Evolutionary conservation across 2,888 invertebrate species (phyloP), one percentile per base, ranked within the genome.

Genomic region (Cartodere bifasciata): DNA sequence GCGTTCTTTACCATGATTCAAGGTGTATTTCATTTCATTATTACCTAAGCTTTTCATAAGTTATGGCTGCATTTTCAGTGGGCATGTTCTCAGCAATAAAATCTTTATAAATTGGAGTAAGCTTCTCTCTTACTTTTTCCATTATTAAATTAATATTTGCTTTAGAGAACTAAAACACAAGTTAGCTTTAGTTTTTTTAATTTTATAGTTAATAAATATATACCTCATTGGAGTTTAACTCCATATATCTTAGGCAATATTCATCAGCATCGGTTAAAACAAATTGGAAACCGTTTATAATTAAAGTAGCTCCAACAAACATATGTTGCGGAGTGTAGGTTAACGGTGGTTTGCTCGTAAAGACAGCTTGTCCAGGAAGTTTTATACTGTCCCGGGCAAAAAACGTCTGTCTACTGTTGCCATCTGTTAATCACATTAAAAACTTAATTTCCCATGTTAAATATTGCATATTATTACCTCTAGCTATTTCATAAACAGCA

Each of bases 181-280:
- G n/a, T 31, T 31, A 33, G 23, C 3, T 13, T 20, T 34, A 12
- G 31, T 10, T 21, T 3, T 9, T 32, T 32, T 32, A 7, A 20
- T 32, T 9, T 32, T 13, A n/a, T 13, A 11, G 31, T 4, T 6
- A 10, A 6, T 10, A 6, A 10, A 23, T 7, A 10, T 23, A 45
- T 50, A 85, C 87, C 69, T 84, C 71, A 33, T 70, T 60, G 32
- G 72, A 63, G 56, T 87, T 68, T 4, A 77, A 52, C 56, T 92
- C 91, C 88, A 91, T 80, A 50, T 85, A 91, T 23, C 79, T 69
- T 28, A 90, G 59, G 0, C 87, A 83, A 50, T 85, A 92, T 49
- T 85, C 81, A 53, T 94, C 92, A 2, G 88, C 87, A 2, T 76
- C 75, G 1, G 74, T 64, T 16, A 94, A 64, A 27, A 79, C 63